phyloP scores from a whole-genome alignment of 1,140 invertebrate genomes.

The Glomeris maerens region DNA sequence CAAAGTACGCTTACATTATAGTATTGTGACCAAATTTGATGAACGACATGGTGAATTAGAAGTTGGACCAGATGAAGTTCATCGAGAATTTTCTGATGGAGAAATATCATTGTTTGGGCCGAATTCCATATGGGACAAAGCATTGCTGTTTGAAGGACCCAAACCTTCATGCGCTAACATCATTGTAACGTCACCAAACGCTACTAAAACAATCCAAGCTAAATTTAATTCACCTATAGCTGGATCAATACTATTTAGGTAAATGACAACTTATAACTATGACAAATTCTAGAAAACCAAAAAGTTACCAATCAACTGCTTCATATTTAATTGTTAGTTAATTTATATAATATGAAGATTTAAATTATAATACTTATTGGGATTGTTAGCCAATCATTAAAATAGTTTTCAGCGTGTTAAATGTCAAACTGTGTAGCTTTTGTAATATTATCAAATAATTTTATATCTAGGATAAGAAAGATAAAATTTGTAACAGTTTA shows the following conservation, averaged over 20 bases:
- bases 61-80: neutral
- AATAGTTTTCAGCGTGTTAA: too few species aligned
- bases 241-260: conserved; percentile 62
- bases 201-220: conserved; percentile 47
- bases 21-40: neutral
- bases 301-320: too few species aligned
- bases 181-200: too few species aligned
- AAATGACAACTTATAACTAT: conserved; percentile 26
- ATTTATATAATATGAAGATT: too few species aligned
- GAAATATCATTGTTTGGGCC: conserved; percentile 23
- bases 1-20: neutral
- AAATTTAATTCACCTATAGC: conserved; percentile 60
- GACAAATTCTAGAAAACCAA: too few species aligned
- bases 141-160: conserved; percentile 22
- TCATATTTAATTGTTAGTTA: too few species aligned
- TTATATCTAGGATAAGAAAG: too few species aligned
- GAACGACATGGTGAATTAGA: neutral
- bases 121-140: conserved; percentile 27
- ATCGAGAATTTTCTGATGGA: neutral
- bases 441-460: too few species aligned
- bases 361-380: too few species aligned
- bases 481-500: too few species aligned
- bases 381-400: too few species aligned
- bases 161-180: conserved; percentile 24
- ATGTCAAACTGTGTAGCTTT: too few species aligned